Evolutionary conservation across 2,113 vertebrate species (phyloP), one percentile per base, ranked within the genome.

Genomic region (Sylvietta virens): DNA sequence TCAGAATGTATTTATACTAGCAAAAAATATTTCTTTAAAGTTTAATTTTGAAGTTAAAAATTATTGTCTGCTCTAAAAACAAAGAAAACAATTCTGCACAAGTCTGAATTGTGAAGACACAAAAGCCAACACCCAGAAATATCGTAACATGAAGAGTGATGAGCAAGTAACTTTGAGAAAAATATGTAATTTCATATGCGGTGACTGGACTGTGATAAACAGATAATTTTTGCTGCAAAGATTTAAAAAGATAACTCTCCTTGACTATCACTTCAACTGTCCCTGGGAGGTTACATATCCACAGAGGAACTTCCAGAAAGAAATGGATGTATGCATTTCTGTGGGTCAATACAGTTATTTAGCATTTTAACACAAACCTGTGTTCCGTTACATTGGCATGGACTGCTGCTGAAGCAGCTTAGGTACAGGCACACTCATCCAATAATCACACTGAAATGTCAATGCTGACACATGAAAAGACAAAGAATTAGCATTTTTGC

Each of bases 1-100:
- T 96, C 81, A 93, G 56, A 96, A 90, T 39, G 18, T 88, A 96
- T 76, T 97, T 94, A 91, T 60, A 83, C 35, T 35, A 65, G 50
- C 14, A 83, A 70, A 87, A 96, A 53, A 10, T 8, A 53, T 80
- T 92, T 95, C 3, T 85, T 86, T 71, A 28, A 77, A 91, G 80
- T 93, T 90, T 21, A 78, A 91, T 94, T 96, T 77, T 77, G 73
- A 96, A 86, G n/a, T 71, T 74, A 74, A 79, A 81, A 35, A 87
- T 91, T 74, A 61, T 5, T 89, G 62, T 35, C 70, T 89, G 21
- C 50, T 93, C 74, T 65, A 48, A 57, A 92, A 92, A 94, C 51
- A 90, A 85, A 85, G 70, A 85, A 80, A 92, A 81, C 35, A 87
- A 76, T 91, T 90, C 66, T 85, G 88, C 50, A 53, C 45, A 90